Evolutionary conservation across 1,140 invertebrate genomes (phyloP), one percentile per base, ranked within the genome.

Genomic region (Chelonus insularis): DNA sequence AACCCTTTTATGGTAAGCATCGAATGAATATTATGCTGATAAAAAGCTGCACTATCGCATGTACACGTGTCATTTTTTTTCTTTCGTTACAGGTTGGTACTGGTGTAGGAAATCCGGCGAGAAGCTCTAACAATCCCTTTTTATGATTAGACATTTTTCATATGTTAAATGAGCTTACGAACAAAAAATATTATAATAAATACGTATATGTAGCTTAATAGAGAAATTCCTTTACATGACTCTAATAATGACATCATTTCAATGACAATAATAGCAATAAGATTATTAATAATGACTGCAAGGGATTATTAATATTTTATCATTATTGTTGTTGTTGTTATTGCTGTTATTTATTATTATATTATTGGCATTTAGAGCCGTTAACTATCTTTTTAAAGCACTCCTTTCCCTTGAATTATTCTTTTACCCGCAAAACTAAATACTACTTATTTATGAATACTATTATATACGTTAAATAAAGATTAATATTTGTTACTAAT

Each of bases 121-220:
- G 78, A 68, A 82, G 78, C 72, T 79, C 78, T 29, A 82, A 80
- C 65, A 82, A 82, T 62, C 80, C 80, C 8, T 82, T 82, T 68
- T 82, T 82, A 75, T 81, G 80, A 81, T 79, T 61, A 70, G 47
- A 55, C 67, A 69, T 68, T 68, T 67, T 65, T 56, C 67, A 63
- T 7, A 48, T 57, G 29, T 51, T 48, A 60, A 67, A 32, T 32
- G 55, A 66, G 16, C 62, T 69, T 73, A 69, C 65, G 71, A 79
- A 72, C 68, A 73, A 77, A 60, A 73, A 77, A 76, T 63, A 68
- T 68, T 72, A 68, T 68, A 69, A 70, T 58, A 72, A 68, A 66
- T 68, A 71, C 54, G 63, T 39, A 32, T 45, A 57, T 62, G 67
- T 39, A 14, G 5, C 9, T 4, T n/a, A 39, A 39, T 50, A 1